These are phyloP conservation scores for Scolanthus callimorphus DNA, from an alignment of 92 coral and sea anemone species.

Conservation along the genomic window DNA sequence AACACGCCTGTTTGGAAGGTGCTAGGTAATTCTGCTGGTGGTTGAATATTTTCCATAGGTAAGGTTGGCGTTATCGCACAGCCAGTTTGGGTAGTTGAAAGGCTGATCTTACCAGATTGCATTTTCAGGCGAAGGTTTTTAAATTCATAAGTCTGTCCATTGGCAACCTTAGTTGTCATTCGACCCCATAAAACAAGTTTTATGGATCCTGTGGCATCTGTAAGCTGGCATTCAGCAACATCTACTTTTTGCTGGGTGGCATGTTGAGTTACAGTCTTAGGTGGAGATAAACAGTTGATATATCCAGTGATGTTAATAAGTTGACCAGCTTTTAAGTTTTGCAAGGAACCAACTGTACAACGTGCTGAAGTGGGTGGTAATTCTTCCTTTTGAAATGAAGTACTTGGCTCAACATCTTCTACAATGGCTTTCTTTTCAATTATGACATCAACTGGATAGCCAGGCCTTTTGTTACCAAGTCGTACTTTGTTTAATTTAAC, in stretches of 20 bases:
- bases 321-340: conserved; percentile 16
- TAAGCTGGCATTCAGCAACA: conserved; percentile 19
- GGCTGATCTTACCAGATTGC: conserved; percentile 5
- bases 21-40: conserved; percentile 14
- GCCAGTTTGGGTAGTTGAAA: conserved; percentile 19
- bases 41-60: conserved; percentile 11
- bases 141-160: conserved; percentile 11
- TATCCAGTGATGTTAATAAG: conserved; percentile 9
- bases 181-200: conserved; percentile 18
- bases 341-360: conserved; percentile 4
- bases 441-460: conserved; percentile 35
- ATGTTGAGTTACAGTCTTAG: conserved; percentile 10
- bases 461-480: conserved; percentile 30
- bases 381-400: conserved; percentile 29
- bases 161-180: conserved; percentile 7
- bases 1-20: conserved; percentile 10
- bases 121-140: conserved; percentile 9
- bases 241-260: conserved; percentile 13
- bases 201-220: conserved; percentile 16
- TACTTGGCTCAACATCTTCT: conserved; percentile 38
- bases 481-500: conserved; percentile 23
- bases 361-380: conserved; percentile 20
- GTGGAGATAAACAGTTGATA: conserved; percentile 14
- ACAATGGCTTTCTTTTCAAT: conserved; percentile 29
- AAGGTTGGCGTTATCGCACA: conserved; percentile 12